phyloP scores from a whole-genome alignment of 2,113 vertebrate genomes.

The Ancistrus triradiatus region DNA sequence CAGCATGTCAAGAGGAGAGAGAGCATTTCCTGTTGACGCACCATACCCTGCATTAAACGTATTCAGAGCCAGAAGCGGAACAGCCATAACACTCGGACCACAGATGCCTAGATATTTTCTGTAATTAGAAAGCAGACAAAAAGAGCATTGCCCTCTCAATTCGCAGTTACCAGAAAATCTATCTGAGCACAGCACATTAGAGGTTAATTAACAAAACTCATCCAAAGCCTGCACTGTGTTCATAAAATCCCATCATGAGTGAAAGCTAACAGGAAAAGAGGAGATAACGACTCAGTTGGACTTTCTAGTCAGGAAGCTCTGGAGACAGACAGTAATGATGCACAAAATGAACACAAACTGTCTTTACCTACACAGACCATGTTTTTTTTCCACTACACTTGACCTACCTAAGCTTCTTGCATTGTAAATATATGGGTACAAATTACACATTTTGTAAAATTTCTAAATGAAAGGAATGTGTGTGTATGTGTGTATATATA shows the following conservation, averaged over 20 bases:
- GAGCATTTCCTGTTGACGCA: background rate
- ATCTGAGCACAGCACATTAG: constrained; percentile 3
- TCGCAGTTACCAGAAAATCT: no score
- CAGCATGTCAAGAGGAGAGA: background rate
- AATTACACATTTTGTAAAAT: no score
- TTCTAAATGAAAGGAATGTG: no score
- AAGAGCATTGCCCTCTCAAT: no score
- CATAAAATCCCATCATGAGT: background rate
- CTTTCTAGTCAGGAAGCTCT: background rate
- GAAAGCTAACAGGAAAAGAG: background rate
- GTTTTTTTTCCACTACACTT: no score
- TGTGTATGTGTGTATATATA: background rate
- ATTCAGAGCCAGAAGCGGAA: no score
- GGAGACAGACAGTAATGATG: background rate
- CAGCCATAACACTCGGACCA: no score
- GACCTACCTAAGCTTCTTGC: no score
- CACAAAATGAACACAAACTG: background rate
- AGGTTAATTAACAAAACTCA: constrained; percentile 2
- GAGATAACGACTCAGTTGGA: background rate
- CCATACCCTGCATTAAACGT: no score
- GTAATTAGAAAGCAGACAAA: no score
- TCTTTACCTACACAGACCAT: background rate
- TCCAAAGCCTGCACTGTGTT: background rate
- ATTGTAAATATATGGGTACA: no score
- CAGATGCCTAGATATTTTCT: no score